Percentiles rank a stretch among this genome's conserved stretches.
phyloP scores from a whole-genome alignment of 1,140 invertebrate species.

The Lepidostoma basale region DNA sequence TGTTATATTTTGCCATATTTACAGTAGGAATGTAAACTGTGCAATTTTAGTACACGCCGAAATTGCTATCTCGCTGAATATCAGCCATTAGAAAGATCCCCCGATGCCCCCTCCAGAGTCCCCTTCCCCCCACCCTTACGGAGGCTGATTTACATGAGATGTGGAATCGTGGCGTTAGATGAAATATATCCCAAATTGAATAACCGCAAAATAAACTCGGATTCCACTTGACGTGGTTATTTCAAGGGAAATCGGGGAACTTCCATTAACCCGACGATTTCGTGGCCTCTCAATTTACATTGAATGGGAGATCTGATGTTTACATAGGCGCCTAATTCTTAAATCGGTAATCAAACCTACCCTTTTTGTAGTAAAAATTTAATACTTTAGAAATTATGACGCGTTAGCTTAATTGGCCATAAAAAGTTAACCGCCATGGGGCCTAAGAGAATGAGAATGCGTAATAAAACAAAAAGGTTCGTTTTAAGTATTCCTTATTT shows the following conservation, averaged over 20 bases:
- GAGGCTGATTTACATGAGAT: conserved; percentile 40
- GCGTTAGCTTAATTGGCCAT: too few relatives aligned
- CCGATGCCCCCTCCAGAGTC: background rate
- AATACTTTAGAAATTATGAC: too few relatives aligned
- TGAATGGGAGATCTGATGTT: conserved; percentile 3
- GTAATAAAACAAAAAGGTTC: too few relatives aligned
- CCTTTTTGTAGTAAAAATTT: too few relatives aligned
- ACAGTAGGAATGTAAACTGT: too few relatives aligned
- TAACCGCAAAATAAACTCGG: conserved; percentile 42
- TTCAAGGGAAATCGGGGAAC: conserved; percentile 28
- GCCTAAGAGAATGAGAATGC: too few relatives aligned
- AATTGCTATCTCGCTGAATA: background rate
- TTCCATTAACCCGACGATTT: conserved; percentile 18
- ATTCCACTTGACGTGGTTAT: conserved; percentile 32
- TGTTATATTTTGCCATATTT: too few relatives aligned
- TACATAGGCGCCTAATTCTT: background rate
- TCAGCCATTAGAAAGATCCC: background rate
- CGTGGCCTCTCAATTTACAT: conserved; percentile 12
- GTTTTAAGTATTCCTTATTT: too few relatives aligned
- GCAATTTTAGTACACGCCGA: background rate
- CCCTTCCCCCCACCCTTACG: background rate
- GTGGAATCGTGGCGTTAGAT: conserved; percentile 33
- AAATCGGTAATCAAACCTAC: conserved; percentile 3
- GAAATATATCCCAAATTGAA: conserved; percentile 40
- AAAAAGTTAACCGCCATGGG: too few relatives aligned